Base-by-base conservation (phyloP, 2,797 vertebrate genomes). In the Halcyon badia region DNA sequence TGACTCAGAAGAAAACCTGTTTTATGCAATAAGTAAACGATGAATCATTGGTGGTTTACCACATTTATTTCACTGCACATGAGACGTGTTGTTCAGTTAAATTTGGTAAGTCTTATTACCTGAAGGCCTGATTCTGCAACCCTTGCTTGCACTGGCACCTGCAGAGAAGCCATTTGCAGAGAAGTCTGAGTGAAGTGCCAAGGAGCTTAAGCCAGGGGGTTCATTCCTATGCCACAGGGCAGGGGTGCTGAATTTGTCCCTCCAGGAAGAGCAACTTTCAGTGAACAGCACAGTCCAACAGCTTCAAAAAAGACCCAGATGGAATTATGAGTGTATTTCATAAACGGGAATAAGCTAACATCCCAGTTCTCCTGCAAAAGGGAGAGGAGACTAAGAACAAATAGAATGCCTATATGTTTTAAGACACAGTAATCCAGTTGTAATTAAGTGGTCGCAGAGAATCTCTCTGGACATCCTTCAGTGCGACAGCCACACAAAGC, bases 1-100 rank as follows among this genome's bases (percentile, higher is more conserved):
- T 93, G 93, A 96, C 92, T 97, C 96, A 97, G 94, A 92, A 94
- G 70, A 79, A 97, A 92, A 85, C 65, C 46, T 96, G 33, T 86
- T 92, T 95, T 90, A 78, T 92, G 58, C 33, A 89, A 75, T 85
- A 96, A 90, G 82, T 80, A 90, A 92, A 92, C 0, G n/a, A 68
- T 96, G 94, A 95, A 85, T 96, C 90, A 87, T 80, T 76, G 72
- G 89, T 93, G 85, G 87, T 90, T 96, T 91, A 91, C 80, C 92
- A 88, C 94, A 89, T 83, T 85, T 92, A 85, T 97, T 97, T 96
- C 73, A 56, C 62, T 87, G 86, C 77, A 90, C 80, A 86, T 82
- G 93, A 96, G 35, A 79, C 51, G 44, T 70, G 65, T 64, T 80
- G 26, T 82, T 60, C 46, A 71, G 64, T 79, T 95, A 90, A 56